These are phyloP conservation scores for Sternotherus odoratus DNA, from an alignment of 2,797 vertebrate species.

Conservation along the genomic window DNA sequence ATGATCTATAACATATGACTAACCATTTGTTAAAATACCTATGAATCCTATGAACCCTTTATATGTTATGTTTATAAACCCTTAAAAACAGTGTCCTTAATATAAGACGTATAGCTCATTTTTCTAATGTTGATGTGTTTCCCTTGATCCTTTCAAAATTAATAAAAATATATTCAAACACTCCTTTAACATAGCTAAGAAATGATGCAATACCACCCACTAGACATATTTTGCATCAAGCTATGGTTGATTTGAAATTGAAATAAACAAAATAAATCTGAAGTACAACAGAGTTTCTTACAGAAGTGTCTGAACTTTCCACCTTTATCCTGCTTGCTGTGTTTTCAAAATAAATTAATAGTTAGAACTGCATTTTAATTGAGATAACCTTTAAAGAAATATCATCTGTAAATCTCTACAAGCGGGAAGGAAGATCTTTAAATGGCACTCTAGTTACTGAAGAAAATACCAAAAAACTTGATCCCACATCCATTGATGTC, in stretches of 20 bases:
- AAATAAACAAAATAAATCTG: background rate
- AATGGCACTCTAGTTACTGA: background rate
- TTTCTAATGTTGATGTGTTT: background rate
- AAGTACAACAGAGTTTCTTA: background rate
- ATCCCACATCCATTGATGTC: background rate
- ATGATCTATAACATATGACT: background rate
- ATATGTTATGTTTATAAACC: background rate
- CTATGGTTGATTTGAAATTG: background rate
- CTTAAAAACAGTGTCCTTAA: background rate
- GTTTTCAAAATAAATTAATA: constrained; percentile 32
- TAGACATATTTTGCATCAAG: background rate
- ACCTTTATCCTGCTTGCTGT: background rate
- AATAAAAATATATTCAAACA: background rate
- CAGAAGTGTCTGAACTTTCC: background rate
- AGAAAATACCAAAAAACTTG: background rate
- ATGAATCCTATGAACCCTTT: background rate
- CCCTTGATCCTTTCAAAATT: background rate
- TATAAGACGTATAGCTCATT: background rate
- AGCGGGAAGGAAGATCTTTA: background rate
- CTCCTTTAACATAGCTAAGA: background rate
- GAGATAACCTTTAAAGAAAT: constrained; percentile 32
- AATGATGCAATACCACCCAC: background rate
- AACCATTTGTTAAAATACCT: background rate
- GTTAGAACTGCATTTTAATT: constrained; percentile 17
- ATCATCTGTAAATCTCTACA: background rate